Evolutionary conservation across 2,888 invertebrate genomes (phyloP), one percentile per base, ranked within the genome.

Genomic region (Ornithoptera alexandrae): DNA sequence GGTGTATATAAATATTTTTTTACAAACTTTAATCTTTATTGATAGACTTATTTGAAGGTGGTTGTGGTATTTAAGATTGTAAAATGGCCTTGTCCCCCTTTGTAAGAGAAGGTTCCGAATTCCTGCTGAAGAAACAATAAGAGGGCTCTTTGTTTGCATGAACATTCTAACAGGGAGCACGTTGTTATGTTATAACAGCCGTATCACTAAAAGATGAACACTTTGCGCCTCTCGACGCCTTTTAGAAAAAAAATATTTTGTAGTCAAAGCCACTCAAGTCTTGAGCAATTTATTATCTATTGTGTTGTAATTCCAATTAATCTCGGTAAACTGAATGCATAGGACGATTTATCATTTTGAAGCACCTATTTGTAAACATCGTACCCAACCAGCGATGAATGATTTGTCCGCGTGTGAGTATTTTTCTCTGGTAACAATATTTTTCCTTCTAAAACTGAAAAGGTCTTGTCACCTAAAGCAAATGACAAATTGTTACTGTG

Each of bases 291-390:
- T 91, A 91, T 92, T 90, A 92, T 90, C 92, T 91, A 92, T 92
- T 92, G 92, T 92, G 89, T 84, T 89, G 86, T 89, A 90, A 91
- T 91, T 91, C 91, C 92, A 92, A 68, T 92, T 92, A 90, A 92
- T 92, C 92, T 91, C 89, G 88, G 88, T 90, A 90, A 91, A 90
- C 90, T 92, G 90, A 92, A 92, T 92, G 91, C 90, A 90, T 88
- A 90, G 87, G 88, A 91, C 90, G 89, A 92, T 92, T 92, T 90
- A 92, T 92, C 92, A 92, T 92, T 89, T 87, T 84, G 88, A 86
- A 89, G 90, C 90, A 90, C 91, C 88, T 89, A 87, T 87, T 90
- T 84, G 89, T 86, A 86, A 89, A 88, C 89, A 87, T 86, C 87
- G 89, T 87, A 79, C 85, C 81, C 62, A 62, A 36, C 57, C 65